These are phyloP conservation scores for Bicyclus anynana DNA, from an alignment of 1,140 invertebrate species.

Conservation along the genomic window DNA sequence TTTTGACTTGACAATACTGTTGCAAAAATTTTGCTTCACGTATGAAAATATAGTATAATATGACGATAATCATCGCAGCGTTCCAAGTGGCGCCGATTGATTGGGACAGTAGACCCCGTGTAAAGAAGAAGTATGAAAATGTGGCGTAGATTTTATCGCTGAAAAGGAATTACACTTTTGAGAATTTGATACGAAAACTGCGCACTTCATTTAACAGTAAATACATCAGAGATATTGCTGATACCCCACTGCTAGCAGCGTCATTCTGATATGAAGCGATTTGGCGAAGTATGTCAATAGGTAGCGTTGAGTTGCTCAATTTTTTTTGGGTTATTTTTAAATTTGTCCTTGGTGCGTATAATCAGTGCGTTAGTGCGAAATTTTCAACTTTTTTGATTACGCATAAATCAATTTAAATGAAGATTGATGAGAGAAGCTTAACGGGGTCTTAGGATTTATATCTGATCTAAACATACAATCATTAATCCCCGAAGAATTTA, in stretches of 20 bases:
- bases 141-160: too few relatives aligned
- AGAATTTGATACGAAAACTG: too few relatives aligned
- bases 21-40: too few relatives aligned
- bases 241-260: background rate
- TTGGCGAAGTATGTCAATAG: slow-evolving; percentile 15
- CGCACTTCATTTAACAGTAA: background rate
- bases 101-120: too few relatives aligned
- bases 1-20: too few relatives aligned
- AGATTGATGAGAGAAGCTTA: background rate
- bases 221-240: background rate
- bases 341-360: background rate
- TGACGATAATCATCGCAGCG: too few relatives aligned
- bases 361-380: background rate
- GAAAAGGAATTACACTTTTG: too few relatives aligned
- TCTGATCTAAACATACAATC: background rate
- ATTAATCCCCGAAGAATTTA: background rate
- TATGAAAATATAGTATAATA: too few relatives aligned
- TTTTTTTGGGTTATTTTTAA: background rate
- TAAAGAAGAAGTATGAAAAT: too few relatives aligned
- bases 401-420: background rate
- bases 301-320: slow-evolving; percentile 11
- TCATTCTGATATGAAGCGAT: background rate
- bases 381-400: slow-evolving; percentile 3
- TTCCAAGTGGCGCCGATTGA: too few relatives aligned
- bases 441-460: background rate